Conservation (phyloP, 2,888 invertebrate species). For the Alloplasta piceator region DNA sequence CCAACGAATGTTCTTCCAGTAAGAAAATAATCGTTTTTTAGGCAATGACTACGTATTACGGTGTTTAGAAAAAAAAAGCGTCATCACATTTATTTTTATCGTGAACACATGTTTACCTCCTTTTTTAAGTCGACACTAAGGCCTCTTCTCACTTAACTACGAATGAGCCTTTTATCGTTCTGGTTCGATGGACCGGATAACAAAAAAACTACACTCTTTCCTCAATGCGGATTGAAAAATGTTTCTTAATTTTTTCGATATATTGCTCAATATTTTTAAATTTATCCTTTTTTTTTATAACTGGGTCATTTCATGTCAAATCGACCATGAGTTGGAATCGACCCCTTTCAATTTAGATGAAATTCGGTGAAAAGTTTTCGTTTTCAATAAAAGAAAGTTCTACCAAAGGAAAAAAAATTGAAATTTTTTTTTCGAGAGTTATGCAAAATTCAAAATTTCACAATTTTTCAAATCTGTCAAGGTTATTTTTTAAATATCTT, state of each 20-base stretch:
- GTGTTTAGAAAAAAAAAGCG: slow-evolving; percentile 53
- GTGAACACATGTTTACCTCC: slow-evolving; percentile 61
- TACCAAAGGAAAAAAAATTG: too few relatives aligned
- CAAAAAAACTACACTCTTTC: slow-evolving; percentile 16
- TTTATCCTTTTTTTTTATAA: not conserved
- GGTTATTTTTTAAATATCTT: too few relatives aligned
- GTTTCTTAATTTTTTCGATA: not conserved
- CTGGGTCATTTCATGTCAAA: too few relatives aligned
- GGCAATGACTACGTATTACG: slow-evolving; percentile 52
- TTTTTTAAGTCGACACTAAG: slow-evolving; percentile 40
- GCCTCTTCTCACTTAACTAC: slow-evolving; percentile 10
- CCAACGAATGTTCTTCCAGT: not conserved
- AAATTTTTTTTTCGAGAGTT: too few relatives aligned
- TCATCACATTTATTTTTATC: slow-evolving; percentile 59
- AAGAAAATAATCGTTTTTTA: not conserved
- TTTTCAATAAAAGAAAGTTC: too few relatives aligned
- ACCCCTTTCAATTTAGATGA: too few relatives aligned
- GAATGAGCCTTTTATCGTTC: slow-evolving; percentile 33
- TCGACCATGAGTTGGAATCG: too few relatives aligned
- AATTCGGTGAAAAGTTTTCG: too few relatives aligned
- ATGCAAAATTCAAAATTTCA: too few relatives aligned
- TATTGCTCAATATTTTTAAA: slow-evolving; percentile 14
- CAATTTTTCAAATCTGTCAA: too few relatives aligned
- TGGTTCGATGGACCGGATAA: not conserved
- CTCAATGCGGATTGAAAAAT: slow-evolving; percentile 2